phyloP scores from a whole-genome alignment of 2,888 invertebrate species.

The Parapristionchus giblindavisi region DNA sequence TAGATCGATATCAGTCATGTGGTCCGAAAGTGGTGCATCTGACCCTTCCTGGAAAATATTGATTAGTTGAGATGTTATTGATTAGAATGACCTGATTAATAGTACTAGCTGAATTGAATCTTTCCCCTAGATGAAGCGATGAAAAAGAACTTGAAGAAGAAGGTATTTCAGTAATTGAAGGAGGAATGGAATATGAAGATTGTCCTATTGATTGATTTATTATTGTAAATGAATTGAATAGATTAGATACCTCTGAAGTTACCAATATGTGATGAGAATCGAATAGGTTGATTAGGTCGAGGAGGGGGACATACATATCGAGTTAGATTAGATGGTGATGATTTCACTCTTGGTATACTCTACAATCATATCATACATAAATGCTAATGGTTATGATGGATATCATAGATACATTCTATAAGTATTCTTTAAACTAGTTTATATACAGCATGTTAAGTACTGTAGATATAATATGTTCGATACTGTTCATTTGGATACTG shows the following conservation, averaged over 20 bases:
- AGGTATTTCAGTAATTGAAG: constrained; percentile 22
- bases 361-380: background rate
- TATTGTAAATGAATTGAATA: background rate
- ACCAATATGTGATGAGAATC: background rate
- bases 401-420: no score
- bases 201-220: background rate
- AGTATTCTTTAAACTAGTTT: no score
- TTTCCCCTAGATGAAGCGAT: constrained; percentile 17
- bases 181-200: constrained; percentile 13
- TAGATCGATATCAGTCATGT: no score
- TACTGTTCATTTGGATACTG: no score
- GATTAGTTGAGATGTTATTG: no score
- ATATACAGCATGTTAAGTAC: no score
- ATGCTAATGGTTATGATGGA: background rate
- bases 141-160: constrained; percentile 17
- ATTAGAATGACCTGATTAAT: constrained; percentile 8
- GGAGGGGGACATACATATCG: constrained; percentile 29
- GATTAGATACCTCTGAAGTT: background rate
- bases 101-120: constrained; percentile 33
- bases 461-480: no score
- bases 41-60: no score
- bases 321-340: background rate
- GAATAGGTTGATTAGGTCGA: constrained; percentile 4
- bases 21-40: no score
- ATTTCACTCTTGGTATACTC: constrained; percentile 26